These are phyloP conservation scores for Phenacoccus solenopsis DNA, from an alignment of 1,140 invertebrate genomes.

Conservation along the genomic window DNA sequence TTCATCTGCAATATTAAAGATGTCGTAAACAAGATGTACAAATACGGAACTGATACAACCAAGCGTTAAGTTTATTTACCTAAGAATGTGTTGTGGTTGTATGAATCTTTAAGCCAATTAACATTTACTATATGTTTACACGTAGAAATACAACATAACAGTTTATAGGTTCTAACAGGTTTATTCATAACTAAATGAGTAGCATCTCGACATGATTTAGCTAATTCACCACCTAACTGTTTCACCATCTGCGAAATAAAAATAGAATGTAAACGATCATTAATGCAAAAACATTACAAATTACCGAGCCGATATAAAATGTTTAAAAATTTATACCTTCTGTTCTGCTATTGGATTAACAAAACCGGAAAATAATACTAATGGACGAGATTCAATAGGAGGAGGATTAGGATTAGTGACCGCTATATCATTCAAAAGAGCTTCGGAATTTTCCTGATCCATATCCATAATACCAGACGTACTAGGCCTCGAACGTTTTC, in stretches of 20 bases:
- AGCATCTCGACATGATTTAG: slow-evolving; percentile 52
- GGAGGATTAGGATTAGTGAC: slow-evolving; percentile 38
- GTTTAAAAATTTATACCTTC: slow-evolving; percentile 27
- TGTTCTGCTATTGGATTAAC: slow-evolving; percentile 32
- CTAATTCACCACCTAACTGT: slow-evolving; percentile 65
- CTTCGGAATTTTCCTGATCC: slow-evolving; percentile 27
- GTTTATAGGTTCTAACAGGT: slow-evolving; percentile 67
- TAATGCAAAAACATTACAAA: too few relatives aligned
- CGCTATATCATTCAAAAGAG: slow-evolving; percentile 20
- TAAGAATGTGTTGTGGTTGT: slow-evolving; percentile 58
- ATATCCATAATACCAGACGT: slow-evolving; percentile 18
- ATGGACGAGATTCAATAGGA: slow-evolving; percentile 35
- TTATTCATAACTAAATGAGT: slow-evolving; percentile 75
- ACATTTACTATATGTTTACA: slow-evolving; percentile 64
- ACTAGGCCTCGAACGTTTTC: slow-evolving; percentile 39
- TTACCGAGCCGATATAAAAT: background rate
- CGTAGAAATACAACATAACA: slow-evolving; percentile 63
- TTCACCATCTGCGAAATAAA: slow-evolving; percentile 42
- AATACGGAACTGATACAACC: background rate
- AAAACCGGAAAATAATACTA: slow-evolving; percentile 38
- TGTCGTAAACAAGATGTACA: too few relatives aligned
- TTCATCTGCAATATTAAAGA: slow-evolving; percentile 42
- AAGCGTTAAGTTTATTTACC: slow-evolving; percentile 33
- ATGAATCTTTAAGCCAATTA: slow-evolving; percentile 73
- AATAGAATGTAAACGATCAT: background rate